A percentile compares a stretch with the other conserved stretches of the same genome.
Conservation (phyloP, 2,797 vertebrate species). For the Phoebastria nigripes region DNA sequence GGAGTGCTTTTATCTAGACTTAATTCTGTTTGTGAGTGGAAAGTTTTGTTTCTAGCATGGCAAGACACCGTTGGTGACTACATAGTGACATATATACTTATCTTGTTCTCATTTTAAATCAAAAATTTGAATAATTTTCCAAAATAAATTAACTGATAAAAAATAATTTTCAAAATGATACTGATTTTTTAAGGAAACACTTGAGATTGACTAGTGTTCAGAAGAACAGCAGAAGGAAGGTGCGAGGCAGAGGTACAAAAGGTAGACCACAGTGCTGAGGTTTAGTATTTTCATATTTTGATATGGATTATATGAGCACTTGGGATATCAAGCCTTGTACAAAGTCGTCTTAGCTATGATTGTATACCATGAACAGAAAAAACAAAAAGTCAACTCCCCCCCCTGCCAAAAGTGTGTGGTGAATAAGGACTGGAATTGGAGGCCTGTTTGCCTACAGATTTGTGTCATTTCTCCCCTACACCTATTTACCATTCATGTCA, state of each 20-base stretch:
- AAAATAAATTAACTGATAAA: not conserved
- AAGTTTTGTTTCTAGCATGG: not conserved
- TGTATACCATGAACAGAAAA: not conserved
- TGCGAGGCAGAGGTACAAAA: not conserved
- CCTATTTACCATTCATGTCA: not conserved
- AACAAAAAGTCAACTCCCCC: accelerated
- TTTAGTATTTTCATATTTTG: not conserved
- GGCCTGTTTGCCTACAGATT: not conserved
- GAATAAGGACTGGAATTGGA: not conserved
- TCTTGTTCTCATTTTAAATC: not conserved
- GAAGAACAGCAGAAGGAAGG: not conserved
- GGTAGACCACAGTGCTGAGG: not conserved
- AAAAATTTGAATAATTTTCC: not conserved
- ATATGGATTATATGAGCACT: not conserved
- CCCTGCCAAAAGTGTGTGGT: not conserved
- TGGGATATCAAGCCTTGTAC: not conserved
- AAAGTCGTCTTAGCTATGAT: not conserved
- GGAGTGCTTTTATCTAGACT: not conserved
- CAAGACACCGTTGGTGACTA: not conserved
- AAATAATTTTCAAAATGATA: not conserved
- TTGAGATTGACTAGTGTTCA: not conserved
- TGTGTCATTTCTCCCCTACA: not conserved
- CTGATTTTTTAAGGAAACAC: not conserved
- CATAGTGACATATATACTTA: not conserved
- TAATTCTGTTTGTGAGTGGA: not conserved